These are phyloP conservation scores for Eptesicus fuscus DNA, from an alignment of 2,113 vertebrate species.

Conservation along the genomic window DNA sequence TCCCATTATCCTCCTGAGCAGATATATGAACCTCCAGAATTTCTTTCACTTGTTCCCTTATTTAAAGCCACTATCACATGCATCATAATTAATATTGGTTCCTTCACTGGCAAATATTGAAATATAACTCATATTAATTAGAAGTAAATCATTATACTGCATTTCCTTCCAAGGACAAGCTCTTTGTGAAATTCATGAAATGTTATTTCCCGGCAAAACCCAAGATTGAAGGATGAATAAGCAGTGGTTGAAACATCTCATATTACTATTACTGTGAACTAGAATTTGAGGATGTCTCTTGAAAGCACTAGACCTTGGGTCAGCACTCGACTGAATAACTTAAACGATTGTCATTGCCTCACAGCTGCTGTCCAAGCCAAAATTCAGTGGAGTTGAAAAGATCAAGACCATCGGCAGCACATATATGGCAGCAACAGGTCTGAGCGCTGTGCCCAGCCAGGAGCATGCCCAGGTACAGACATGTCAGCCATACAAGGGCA, in stretches of 20 bases:
- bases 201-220: background rate
- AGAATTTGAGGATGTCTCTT: background rate
- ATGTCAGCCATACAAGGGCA: accelerated
- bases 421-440: constrained; percentile 97
- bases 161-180: background rate
- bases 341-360: constrained; percentile 36
- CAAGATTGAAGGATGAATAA: background rate
- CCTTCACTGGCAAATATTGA: background rate
- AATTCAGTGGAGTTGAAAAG: constrained; percentile 98
- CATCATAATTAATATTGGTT: background rate
- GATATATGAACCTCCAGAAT: background rate
- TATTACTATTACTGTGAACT: background rate
- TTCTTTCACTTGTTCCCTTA: background rate
- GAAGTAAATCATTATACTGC: background rate
- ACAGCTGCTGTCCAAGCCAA: constrained; percentile 96
- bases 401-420: constrained; percentile 99
- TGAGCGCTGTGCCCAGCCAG: constrained; percentile 91
- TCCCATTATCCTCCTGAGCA: background rate
- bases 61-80: background rate
- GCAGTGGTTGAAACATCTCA: too few relatives aligned
- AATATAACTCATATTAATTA: background rate
- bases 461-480: constrained; percentile 90
- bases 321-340: background rate
- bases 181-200: background rate
- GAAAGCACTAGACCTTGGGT: background rate